A percentile compares a stretch with the other conserved stretches of the same genome.
Conservation (phyloP, 64 coral and sea anemone genomes). For the Astreopora myriophthalma region DNA sequence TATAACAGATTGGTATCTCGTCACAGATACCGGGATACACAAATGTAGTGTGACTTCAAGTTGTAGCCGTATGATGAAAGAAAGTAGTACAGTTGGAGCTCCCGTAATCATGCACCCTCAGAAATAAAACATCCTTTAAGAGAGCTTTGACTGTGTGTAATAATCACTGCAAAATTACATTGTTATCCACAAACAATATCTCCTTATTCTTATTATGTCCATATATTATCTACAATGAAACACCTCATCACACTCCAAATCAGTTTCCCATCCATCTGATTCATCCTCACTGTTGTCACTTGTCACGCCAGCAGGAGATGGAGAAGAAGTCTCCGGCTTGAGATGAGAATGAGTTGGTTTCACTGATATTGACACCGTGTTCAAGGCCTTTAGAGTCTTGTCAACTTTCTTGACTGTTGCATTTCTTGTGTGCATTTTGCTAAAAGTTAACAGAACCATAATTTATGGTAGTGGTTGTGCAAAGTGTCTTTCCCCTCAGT, state of each 20-base stretch:
- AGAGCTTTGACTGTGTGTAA: no score
- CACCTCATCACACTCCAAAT: conserved; percentile 81
- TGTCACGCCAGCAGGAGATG: not conserved
- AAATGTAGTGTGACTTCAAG: not conserved
- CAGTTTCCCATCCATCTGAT: conserved; percentile 89
- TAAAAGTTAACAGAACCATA: not conserved
- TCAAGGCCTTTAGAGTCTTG: conserved; percentile 79
- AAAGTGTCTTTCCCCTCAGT: not conserved
- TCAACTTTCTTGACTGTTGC: conserved; percentile 79
- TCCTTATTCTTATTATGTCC: not conserved
- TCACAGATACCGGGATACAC: not conserved
- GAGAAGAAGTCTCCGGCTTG: not conserved
- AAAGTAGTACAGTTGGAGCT: not conserved
- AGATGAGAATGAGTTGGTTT: not conserved
- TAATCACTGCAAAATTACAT: no score
- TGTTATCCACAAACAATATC: not conserved
- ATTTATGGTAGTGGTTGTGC: not conserved
- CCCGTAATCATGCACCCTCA: not conserved
- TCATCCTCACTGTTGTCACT: conserved; percentile 55
- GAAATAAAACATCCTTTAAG: no score
- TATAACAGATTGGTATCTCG: not conserved
- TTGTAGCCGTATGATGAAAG: not conserved
- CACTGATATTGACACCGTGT: conserved; percentile 1
- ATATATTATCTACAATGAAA: not conserved
- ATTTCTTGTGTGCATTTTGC: conserved; percentile 20